A percentile compares a stretch with the other conserved stretches of the same genome.
These are phyloP conservation scores for Periophthalmus modestus DNA, from an alignment of 2,113 vertebrate genomes.

Conservation along the genomic window DNA sequence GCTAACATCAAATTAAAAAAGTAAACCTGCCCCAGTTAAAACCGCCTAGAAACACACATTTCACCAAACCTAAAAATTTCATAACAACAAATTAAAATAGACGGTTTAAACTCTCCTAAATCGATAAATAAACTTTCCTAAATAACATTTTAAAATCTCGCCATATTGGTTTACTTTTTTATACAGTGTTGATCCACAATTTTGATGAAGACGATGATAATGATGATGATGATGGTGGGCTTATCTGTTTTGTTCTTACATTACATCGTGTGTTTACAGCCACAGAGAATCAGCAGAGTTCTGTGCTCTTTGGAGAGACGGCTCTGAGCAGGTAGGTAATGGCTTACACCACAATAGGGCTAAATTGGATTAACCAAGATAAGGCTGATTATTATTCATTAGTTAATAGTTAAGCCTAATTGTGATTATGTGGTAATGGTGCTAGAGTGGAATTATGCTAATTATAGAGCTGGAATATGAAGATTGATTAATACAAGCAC, in stretches of 20 bases:
- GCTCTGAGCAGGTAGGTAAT: constrained; percentile 57
- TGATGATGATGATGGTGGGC: not conserved
- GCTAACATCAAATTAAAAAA: constrained; percentile 99
- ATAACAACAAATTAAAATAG: constrained; percentile 96
- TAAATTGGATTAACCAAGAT: constrained; percentile 6
- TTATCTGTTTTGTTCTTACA: constrained; percentile 30
- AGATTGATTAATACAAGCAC: not conserved
- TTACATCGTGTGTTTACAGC: constrained; percentile 50
- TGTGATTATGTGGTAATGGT: constrained; percentile 1
- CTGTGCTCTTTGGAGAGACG: constrained; percentile 31
- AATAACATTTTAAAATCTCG: constrained; percentile 84
- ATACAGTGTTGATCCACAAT: constrained; percentile 82
- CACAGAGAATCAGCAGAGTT: constrained; percentile 42
- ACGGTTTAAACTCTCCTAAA: constrained; percentile 84
- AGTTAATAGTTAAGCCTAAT: not conserved
- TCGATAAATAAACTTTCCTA: constrained; percentile 82
- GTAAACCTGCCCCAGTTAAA: constrained; percentile 98
- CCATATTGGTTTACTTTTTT: constrained; percentile 98
- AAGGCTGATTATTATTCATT: constrained; percentile 1
- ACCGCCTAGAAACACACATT: constrained; percentile 83
- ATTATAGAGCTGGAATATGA: not conserved
- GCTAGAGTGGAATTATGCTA: constrained; percentile 1
- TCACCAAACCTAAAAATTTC: constrained; percentile 81
- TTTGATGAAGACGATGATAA: constrained; percentile 5
- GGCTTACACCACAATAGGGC: not conserved